These are phyloP conservation scores for Plectrocnemia conspersa DNA, from an alignment of 1,140 invertebrate genomes.

Conservation along the genomic window DNA sequence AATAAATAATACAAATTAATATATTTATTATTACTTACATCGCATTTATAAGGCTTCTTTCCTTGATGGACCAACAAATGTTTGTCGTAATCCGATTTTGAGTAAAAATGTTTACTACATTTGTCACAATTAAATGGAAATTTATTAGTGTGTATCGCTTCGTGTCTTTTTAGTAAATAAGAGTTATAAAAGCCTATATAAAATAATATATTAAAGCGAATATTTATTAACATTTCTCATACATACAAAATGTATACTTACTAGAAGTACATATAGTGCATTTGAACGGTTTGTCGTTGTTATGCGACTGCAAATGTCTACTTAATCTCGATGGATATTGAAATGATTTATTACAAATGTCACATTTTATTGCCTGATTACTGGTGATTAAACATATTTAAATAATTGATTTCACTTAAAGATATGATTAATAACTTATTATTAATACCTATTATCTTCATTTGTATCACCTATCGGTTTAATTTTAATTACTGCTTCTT, in stretches of 20 bases:
- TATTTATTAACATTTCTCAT: background rate
- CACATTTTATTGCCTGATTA: no score
- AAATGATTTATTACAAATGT: slow-evolving; percentile 16
- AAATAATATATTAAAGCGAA: background rate
- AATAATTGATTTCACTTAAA: no score
- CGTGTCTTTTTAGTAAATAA: slow-evolving; percentile 24
- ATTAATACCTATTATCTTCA: no score
- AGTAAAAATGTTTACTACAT: slow-evolving; percentile 25
- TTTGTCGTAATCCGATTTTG: slow-evolving; percentile 16
- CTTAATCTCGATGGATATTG: slow-evolving; percentile 16
- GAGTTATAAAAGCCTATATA: slow-evolving; percentile 23
- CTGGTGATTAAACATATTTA: no score
- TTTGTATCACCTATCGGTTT: no score
- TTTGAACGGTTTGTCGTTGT: slow-evolving; percentile 19
- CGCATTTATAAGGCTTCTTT: slow-evolving; percentile 26
- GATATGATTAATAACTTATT: no score
- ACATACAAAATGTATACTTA: slow-evolving; percentile 5
- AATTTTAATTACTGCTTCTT: no score
- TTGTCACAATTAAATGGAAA: slow-evolving; percentile 15
- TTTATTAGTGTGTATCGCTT: slow-evolving; percentile 19
- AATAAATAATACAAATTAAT: no score
- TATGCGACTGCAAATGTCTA: slow-evolving; percentile 22
- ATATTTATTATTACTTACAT: slow-evolving; percentile 10
- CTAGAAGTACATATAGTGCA: slow-evolving; percentile 17
- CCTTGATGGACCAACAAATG: slow-evolving; percentile 22